Evolutionary conservation across 1,140 invertebrate genomes (phyloP).

Genomic region (Caenorhabditis inopinata): DNA sequence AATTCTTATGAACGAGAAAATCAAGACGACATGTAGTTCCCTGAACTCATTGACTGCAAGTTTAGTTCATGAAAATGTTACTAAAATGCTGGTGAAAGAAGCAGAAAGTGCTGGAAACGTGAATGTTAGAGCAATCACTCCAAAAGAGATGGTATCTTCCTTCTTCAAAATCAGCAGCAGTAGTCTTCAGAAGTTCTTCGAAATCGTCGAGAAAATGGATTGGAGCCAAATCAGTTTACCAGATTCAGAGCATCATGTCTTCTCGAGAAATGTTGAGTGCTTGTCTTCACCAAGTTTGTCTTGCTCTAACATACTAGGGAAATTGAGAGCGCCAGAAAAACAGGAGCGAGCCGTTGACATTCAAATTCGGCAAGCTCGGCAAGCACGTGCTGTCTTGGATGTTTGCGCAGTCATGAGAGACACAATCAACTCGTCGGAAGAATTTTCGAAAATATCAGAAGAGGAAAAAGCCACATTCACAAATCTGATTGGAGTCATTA

Average conservation of each 20-base stretch:
- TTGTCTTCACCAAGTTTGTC: not conserved
- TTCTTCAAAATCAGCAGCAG: not conserved
- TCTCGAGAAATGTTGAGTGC: not conserved
- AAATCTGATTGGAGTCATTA: not conserved
- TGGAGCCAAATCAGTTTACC: conserved; percentile 25
- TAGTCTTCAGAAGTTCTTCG: not conserved
- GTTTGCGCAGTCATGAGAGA: not conserved
- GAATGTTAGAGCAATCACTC: not conserved
- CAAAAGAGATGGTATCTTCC: not conserved
- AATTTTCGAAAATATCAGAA: not conserved
- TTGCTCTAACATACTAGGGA: not conserved
- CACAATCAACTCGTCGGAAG: not conserved
- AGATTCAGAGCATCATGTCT: not conserved
- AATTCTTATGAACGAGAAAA: conserved; percentile 1
- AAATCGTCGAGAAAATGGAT: not conserved
- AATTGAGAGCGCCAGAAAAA: not conserved
- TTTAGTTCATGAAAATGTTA: not conserved
- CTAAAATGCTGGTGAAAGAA: not conserved
- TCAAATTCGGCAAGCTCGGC: not conserved
- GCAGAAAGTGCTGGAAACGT: not conserved
- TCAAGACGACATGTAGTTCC: not conserved
- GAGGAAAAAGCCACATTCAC: not conserved
- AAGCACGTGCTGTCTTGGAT: not conserved
- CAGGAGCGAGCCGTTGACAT: not conserved
- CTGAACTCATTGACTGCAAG: not conserved